phyloP scores from a whole-genome alignment of 2,888 invertebrate genomes.

The Polydrusus cervinus region DNA sequence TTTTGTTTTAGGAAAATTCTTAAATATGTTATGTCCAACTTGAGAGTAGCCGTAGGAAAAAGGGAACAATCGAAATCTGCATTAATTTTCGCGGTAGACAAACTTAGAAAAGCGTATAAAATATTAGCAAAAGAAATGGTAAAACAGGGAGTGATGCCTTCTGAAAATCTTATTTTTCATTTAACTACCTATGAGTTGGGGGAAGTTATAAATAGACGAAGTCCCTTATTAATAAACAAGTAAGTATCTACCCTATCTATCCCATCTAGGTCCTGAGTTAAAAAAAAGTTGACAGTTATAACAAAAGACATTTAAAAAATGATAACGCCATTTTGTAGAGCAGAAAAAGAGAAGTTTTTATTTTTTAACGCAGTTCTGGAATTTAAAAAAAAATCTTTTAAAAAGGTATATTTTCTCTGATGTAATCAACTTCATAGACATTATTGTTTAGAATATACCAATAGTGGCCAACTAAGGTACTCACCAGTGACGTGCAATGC shows the following conservation, averaged over 20 bases:
- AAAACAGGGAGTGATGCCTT: conserved; percentile 78
- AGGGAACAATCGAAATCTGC: conserved; percentile 82
- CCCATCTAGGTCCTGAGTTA: too few species aligned
- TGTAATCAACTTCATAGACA: too few species aligned
- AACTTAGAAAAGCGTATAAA: conserved; percentile 76
- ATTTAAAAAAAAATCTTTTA: too few species aligned
- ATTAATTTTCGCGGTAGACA: conserved; percentile 74
- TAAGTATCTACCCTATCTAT: conserved; percentile 66
- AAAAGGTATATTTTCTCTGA: too few species aligned
- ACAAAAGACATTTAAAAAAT: too few species aligned
- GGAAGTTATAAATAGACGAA: conserved; percentile 72
- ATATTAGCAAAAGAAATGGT: conserved; percentile 76
- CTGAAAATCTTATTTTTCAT: conserved; percentile 79
- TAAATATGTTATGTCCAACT: conserved; percentile 77
- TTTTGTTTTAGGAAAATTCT: conserved; percentile 72
- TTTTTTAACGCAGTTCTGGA: too few species aligned
- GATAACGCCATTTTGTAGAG: too few species aligned
- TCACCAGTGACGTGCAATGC: too few species aligned
- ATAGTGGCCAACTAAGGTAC: too few species aligned
- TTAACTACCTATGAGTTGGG: conserved; percentile 80
- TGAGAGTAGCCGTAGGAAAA: conserved; percentile 76
- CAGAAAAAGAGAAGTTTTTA: too few species aligned
- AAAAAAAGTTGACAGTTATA: too few species aligned
- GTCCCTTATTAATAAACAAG: conserved; percentile 77
- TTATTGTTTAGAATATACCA: too few species aligned